phyloP scores from a whole-genome alignment of 2,797 vertebrate genomes.

The Ptychadena robeensis region DNA sequence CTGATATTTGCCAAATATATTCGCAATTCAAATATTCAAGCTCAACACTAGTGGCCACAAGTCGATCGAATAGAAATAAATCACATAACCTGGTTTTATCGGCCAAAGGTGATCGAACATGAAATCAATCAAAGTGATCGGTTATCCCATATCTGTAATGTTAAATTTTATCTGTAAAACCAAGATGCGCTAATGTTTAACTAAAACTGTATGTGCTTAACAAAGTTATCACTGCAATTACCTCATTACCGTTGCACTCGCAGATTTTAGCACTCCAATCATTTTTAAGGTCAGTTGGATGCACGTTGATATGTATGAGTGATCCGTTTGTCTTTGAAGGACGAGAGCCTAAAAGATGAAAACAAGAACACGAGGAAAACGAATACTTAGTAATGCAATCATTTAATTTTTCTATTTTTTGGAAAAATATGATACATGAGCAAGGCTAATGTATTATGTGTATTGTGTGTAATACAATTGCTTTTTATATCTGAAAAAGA shows the following conservation, averaged over 20 bases:
- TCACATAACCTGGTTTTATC: too few species aligned
- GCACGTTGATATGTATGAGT: slow-evolving; percentile 32
- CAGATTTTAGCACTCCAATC: slow-evolving; percentile 60
- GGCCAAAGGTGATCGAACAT: too few species aligned
- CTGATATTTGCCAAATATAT: too few species aligned
- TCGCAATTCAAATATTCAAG: too few species aligned
- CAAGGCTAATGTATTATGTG: too few species aligned
- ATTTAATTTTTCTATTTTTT: background rate
- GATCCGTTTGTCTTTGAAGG: slow-evolving; percentile 59
- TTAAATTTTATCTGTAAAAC: too few species aligned
- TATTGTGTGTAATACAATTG: too few species aligned
- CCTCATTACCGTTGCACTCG: slow-evolving; percentile 61
- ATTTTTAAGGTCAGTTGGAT: background rate
- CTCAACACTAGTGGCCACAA: too few species aligned
- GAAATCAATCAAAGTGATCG: too few species aligned
- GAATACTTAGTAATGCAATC: background rate
- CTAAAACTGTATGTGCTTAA: background rate
- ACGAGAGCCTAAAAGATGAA: slow-evolving; percentile 18
- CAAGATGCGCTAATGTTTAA: background rate
- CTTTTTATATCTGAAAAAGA: too few species aligned
- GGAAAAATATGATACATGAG: background rate
- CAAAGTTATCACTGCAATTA: slow-evolving; percentile 31
- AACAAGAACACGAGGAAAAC: background rate
- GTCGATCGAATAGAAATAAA: too few species aligned
- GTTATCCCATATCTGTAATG: too few species aligned